Base-by-base conservation (phyloP, 64 coral and sea anemone genomes). In the Stylophora pistillata region DNA sequence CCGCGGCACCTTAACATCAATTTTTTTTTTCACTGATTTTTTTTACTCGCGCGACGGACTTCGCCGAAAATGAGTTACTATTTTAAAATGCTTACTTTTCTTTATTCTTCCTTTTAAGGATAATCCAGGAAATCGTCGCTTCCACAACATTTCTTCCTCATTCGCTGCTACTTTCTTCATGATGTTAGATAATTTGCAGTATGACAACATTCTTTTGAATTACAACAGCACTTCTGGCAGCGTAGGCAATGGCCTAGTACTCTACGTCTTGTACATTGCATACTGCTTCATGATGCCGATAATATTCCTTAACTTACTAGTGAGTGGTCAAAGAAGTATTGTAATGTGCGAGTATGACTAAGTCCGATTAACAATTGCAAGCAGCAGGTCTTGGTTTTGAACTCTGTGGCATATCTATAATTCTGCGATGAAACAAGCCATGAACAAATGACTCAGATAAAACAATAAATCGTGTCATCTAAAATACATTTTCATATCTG, bases 241-340 rank as follows among this genome's bases (percentile, higher is more conserved):
- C 10, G 66, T 62, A 0, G 85, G 68, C 17, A 82, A 93, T 70
- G 88, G 72, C 1, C 53, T 89, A 16, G 91, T 97, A 14, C 55
- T 97, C 14, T 90, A 93, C 12, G 54, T 89, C 1, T 86, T 97
- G 9, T 97, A 93, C 29, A 87, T 97, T 73, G 87, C 91, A 28
- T 97, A 97, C 32, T 92, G 91, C 57, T 89, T 97, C 7, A 89
- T 97, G 81, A 97, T 97, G 95, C 95, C 95, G 9, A 97, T 97
- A 32, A 97, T 97, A 55, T 97, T 97, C 55, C 95, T 97, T 53
- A 97, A 97, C 20, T 88, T 97, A 60, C 54, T 97, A 87, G 95
- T 97, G 61, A 58, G 95, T 93, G 18, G 2, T 64, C 13, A 47
- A 68, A 11, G 28, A 23, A 7, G 37, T 47, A 47, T 47, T 47